Evolutionary conservation across 2,113 vertebrate genomes (phyloP).

Genomic region (Maccullochella peelii): DNA sequence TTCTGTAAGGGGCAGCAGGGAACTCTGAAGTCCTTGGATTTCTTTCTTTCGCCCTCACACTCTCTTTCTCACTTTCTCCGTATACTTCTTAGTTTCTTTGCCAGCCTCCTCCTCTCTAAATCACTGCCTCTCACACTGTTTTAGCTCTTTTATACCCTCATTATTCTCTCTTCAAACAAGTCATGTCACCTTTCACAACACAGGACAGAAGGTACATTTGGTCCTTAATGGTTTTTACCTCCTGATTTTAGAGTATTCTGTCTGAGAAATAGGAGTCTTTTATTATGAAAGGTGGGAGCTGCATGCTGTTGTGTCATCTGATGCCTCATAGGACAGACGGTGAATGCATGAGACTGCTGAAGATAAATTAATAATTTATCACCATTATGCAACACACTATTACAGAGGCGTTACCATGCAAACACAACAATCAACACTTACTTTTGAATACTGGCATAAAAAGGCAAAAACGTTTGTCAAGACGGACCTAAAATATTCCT

Average conservation of each 20-base stretch:
- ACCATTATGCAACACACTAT: constrained; percentile 59
- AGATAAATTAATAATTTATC: constrained; percentile 68
- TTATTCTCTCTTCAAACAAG: not conserved
- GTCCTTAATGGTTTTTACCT: not conserved
- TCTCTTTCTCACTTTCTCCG: not conserved
- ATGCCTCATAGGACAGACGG: constrained; percentile 62
- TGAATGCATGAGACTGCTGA: constrained; percentile 35
- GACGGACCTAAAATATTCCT: not conserved
- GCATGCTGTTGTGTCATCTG: constrained; percentile 66
- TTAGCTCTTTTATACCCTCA: not conserved
- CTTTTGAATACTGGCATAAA: not conserved
- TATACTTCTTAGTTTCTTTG: not conserved
- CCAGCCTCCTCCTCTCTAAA: constrained; percentile 1
- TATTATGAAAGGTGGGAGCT: not conserved
- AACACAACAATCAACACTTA: constrained; percentile 5
- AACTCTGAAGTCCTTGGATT: not conserved
- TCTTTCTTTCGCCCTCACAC: not conserved
- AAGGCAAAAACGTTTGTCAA: not conserved
- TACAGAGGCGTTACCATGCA: constrained; percentile 31
- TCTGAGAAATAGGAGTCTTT: not conserved
- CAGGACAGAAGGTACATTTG: not conserved
- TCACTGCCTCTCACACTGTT: rapidly evolving
- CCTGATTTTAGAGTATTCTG: not conserved
- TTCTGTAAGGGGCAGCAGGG: constrained; percentile 15
- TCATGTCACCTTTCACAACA: not conserved